phyloP scores from a whole-genome alignment of 2,888 invertebrate species.

The Stratiomys singularior region DNA sequence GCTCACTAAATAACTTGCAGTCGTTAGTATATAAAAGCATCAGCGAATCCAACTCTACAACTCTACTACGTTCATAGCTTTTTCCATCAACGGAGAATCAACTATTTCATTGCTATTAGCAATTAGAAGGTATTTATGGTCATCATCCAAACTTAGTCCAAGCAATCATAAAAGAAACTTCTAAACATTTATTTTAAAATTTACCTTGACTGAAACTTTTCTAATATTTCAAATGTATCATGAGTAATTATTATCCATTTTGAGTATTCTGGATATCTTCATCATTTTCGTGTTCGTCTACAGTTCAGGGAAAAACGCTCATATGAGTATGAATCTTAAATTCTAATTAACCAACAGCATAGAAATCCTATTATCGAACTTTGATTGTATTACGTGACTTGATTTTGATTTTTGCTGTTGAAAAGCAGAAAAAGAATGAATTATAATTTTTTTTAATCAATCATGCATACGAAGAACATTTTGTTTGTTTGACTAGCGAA shows the following conservation, averaged over 20 bases:
- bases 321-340: constrained; percentile 1
- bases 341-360: background rate
- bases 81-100: background rate
- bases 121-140: background rate
- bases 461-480: constrained; percentile 1
- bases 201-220: background rate
- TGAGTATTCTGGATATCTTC: constrained; percentile 6
- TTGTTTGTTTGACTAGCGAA: background rate
- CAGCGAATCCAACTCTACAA: background rate
- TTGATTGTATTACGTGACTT: constrained; percentile 29
- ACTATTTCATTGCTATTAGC: background rate
- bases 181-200: background rate
- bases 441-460: background rate
- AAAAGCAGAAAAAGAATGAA: background rate
- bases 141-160: background rate
- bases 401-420: background rate
- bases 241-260: background rate
- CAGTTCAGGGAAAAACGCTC: constrained; percentile 15
- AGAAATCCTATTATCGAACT: constrained; percentile 8
- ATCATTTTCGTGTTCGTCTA: background rate
- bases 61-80: no score
- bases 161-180: background rate
- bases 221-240: constrained; percentile 3
- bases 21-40: background rate
- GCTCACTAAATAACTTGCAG: background rate